Base-by-base conservation (phyloP, 2,113 vertebrate species). In the Amphiprion ocellaris region DNA sequence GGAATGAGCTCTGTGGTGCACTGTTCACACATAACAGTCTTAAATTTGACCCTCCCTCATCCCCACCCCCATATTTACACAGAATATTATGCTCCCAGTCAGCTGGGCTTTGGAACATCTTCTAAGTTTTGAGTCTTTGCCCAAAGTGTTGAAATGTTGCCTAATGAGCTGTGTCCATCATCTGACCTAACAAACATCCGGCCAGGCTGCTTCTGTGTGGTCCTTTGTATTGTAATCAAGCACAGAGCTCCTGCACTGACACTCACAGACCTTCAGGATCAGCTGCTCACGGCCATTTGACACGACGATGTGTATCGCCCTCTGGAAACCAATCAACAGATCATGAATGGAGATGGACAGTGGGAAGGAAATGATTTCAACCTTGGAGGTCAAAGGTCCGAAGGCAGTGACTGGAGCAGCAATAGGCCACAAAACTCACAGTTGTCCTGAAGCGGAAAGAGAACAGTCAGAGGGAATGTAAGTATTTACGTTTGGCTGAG, bases 361-460 rank as follows among this genome's bases (percentile, higher is more conserved):
- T 30, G 41, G 1, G 23, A 26, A 41, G 19, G 10, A 15, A 67
- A 15, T 0, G 1, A 17, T 4, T 15, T 98, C 97, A 98, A 69
- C 96, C 95, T 90, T 97, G 96, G 74, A 99, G 96, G 95, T 98
- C 93, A 92, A 99, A 99, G 75, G 94, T 96, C 94, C 94, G 95
- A 88, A 98, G 95, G 94, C 97, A 99, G 61, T 91, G 96, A 90
- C 95, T 96, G 88, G 98, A 99, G 93, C 98, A 99, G 95, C 98
- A 99, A 88, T 99, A 99, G 21, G 97, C 98, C 90, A 99, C 96
- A 87, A 99, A 99, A 88, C 96, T 98, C 68, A 99, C 96, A 2
- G 96, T 89, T n/a, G 96, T 97, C 93, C 96, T 98, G 92, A 41
- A 55, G 37, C 24, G 23, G 37, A 66, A 37, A 68, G 2, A 64